Evolutionary conservation across 2,888 invertebrate genomes (phyloP), one percentile per base, ranked within the genome.

Genomic region (Agonopterix subpropinquella): DNA sequence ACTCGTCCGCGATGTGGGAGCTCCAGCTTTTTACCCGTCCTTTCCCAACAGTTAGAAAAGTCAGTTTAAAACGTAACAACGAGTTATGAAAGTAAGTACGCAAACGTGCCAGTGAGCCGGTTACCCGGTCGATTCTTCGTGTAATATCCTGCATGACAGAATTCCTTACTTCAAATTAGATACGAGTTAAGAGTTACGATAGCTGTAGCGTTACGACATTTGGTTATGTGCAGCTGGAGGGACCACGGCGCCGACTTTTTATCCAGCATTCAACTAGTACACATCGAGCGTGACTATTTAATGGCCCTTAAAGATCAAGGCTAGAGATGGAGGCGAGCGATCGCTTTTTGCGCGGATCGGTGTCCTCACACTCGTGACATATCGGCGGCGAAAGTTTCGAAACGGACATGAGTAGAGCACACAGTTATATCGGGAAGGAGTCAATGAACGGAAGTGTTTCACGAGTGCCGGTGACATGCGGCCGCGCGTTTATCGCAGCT

Each of bases 371-470:
- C 68, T 66, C 73, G 79, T 69, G 69, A 60, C 65, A 62, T 65
- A 67, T 69, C 67, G 64, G 64, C 71, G 70, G 68, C 74, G 67
- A 75, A 77, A 73, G 69, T 72, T 82, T 80, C 83, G 79, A 83
- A 78, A 87, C 68, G 65, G 58, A 63, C 62, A 63, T 57, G 58
- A 61, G 70, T 58, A 70, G 70, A 74, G 72, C 73, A 65, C 73
- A 65, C 69, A 67, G 76, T 80, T 84, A 83, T 82, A 85, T 86
- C 78, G 81, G 83, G 80, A 80, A 81, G 78, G 82, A 87, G 88
- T 88, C 88, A 87, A 87, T 78, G 87, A 87, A 87, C 88, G 88
- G 86, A 87, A 87, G 85, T 85, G 72, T 85, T 87, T 85, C 81
- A 84, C 80, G 75, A 77, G 78, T 73, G 62, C 51, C 66, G 68